Evolutionary conservation across 2,888 invertebrate genomes (phyloP).

Genomic region (Nebria brevicollis): DNA sequence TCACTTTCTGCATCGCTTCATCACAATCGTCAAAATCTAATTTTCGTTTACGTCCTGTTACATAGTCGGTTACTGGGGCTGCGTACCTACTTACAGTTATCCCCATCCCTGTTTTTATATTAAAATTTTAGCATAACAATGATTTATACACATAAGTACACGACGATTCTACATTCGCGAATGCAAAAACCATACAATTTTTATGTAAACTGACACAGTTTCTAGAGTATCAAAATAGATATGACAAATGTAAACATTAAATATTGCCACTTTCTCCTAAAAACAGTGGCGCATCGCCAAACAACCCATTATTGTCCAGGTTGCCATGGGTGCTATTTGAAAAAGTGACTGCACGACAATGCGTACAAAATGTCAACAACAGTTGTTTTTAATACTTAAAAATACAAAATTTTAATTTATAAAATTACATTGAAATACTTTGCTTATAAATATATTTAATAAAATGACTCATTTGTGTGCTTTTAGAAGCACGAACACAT

Average conservation of each 20-base stretch:
- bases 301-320: background rate
- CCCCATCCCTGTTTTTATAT: slow-evolving; percentile 60
- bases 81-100: slow-evolving; percentile 59
- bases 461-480: slow-evolving; percentile 23
- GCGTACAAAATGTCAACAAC: slow-evolving; percentile 30
- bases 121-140: background rate
- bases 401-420: too few relatives aligned
- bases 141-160: background rate
- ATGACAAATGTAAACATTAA: slow-evolving; percentile 42
- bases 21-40: slow-evolving; percentile 65
- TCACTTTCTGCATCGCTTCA: slow-evolving; percentile 65
- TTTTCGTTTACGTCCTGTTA: slow-evolving; percentile 67
- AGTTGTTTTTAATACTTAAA: slow-evolving; percentile 21
- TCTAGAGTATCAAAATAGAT: slow-evolving; percentile 37
- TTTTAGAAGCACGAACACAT: background rate
- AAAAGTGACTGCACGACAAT: background rate
- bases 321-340: too few relatives aligned
- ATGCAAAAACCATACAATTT: background rate
- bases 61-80: slow-evolving; percentile 62
- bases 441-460: background rate
- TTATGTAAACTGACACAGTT: slow-evolving; percentile 33
- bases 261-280: slow-evolving; percentile 41
- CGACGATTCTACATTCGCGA: background rate
- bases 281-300: slow-evolving; percentile 1
- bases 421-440: background rate